Conservation (phyloP, 2,888 invertebrate genomes). For the Adelognathus sp. region DNA sequence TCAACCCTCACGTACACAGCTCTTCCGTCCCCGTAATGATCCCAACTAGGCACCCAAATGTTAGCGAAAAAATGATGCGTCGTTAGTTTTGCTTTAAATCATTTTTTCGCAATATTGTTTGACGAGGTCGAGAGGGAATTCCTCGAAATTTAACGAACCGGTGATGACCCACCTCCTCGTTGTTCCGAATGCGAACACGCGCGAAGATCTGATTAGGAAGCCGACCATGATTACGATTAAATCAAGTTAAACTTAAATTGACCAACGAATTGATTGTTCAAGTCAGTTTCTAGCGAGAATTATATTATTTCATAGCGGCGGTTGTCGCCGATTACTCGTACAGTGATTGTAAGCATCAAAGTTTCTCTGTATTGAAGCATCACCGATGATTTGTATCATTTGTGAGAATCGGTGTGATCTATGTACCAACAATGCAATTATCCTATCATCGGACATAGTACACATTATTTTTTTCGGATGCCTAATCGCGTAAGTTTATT, state of each 20-base stretch:
- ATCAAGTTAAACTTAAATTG: not conserved
- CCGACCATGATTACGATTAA: not conserved
- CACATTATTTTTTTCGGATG: constrained; percentile 38
- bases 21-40: constrained; percentile 65
- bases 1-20: constrained; percentile 63
- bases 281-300: not conserved
- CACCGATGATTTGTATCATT: constrained; percentile 19
- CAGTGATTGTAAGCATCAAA: not conserved
- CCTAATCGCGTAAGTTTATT: constrained; percentile 53
- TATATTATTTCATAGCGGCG: not conserved
- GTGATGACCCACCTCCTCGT: not conserved
- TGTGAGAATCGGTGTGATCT: constrained; percentile 8
- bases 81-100: constrained; percentile 37
- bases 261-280: not conserved
- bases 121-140: not conserved
- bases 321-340: not conserved
- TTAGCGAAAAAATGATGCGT: constrained; percentile 25
- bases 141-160: not conserved
- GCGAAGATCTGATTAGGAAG: constrained; percentile 23
- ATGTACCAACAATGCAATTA: constrained; percentile 45
- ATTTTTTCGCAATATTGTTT: constrained; percentile 33
- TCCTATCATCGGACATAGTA: constrained; percentile 43
- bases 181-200: constrained; percentile 20
- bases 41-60: constrained; percentile 35
- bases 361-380: not conserved